These are phyloP conservation scores for Oncorhynchus nerka DNA, from an alignment of 2,113 vertebrate species.

Conservation along the genomic window DNA sequence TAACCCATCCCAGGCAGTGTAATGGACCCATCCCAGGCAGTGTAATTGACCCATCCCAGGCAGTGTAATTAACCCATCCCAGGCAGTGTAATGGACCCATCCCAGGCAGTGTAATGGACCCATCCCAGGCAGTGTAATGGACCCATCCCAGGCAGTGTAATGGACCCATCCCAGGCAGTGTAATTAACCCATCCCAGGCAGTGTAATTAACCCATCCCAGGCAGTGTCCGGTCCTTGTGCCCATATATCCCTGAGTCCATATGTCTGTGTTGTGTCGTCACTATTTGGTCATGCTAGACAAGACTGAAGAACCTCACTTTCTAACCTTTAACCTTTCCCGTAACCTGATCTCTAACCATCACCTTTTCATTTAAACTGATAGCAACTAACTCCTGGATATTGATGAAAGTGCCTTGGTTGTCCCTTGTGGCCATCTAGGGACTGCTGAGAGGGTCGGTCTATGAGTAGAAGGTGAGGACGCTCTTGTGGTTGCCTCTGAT, in stretches of 20 bases:
- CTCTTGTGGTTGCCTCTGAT: conserved; percentile 98
- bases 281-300: conserved; percentile 1
- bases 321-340: neutral
- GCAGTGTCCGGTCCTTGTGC: conserved; percentile 10
- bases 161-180: too few species aligned
- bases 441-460: neutral
- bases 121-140: too few species aligned
- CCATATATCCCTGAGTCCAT: conserved; percentile 6
- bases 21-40: neutral
- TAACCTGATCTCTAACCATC: neutral
- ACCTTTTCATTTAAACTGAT: neutral
- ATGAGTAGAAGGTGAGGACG: conserved; percentile 95
- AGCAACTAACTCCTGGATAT: neutral
- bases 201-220: neutral
- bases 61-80: conserved; percentile 3
- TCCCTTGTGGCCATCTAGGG: conserved; percentile 1
- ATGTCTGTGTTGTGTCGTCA: neutral
- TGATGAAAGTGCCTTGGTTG: neutral
- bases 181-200: neutral
- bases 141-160: too few species aligned
- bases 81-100: too few species aligned
- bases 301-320: neutral
- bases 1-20: too few species aligned
- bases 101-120: neutral
- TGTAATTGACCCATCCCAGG: neutral